phyloP scores from a whole-genome alignment of 2,797 vertebrate genomes.

The Sebastes dallii region DNA sequence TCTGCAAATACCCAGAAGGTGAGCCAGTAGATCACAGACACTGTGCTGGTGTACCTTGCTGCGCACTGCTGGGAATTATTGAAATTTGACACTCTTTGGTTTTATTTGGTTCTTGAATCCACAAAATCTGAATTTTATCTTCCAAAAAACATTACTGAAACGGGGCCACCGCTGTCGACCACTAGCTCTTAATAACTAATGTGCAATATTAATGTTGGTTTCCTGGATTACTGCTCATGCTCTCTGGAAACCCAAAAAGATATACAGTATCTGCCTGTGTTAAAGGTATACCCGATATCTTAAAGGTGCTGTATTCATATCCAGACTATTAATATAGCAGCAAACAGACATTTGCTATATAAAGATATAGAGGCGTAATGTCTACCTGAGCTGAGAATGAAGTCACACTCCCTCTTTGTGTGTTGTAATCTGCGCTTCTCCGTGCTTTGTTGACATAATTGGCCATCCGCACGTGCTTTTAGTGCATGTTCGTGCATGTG shows the following conservation, averaged over 20 bases:
- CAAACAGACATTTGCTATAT: too few relatives aligned
- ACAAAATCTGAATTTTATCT: background rate
- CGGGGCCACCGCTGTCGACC: background rate
- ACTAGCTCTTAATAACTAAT: background rate
- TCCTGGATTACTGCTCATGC: background rate
- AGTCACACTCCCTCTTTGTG: too few relatives aligned
- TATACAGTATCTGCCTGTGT: background rate
- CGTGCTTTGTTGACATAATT: too few relatives aligned
- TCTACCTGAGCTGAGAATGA: too few relatives aligned
- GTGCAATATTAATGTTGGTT: background rate
- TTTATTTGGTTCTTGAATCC: conserved; percentile 1
- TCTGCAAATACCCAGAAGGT: conserved; percentile 96
- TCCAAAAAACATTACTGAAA: background rate
- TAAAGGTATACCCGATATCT: background rate
- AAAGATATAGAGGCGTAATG: too few relatives aligned
- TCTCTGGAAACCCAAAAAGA: background rate
- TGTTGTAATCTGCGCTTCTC: too few relatives aligned
- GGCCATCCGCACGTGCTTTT: too few relatives aligned
- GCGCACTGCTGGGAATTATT: background rate
- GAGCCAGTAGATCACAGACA: conserved; percentile 31
- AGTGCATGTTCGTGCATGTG: too few relatives aligned
- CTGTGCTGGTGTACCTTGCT: conserved; percentile 3
- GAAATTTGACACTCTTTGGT: background rate
- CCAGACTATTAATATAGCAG: too few relatives aligned
- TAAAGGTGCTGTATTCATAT: background rate